A percentile compares a stretch with the other conserved stretches of the same genome.
Conservation (phyloP, 2,797 vertebrate species). For the Morus bassanus region DNA sequence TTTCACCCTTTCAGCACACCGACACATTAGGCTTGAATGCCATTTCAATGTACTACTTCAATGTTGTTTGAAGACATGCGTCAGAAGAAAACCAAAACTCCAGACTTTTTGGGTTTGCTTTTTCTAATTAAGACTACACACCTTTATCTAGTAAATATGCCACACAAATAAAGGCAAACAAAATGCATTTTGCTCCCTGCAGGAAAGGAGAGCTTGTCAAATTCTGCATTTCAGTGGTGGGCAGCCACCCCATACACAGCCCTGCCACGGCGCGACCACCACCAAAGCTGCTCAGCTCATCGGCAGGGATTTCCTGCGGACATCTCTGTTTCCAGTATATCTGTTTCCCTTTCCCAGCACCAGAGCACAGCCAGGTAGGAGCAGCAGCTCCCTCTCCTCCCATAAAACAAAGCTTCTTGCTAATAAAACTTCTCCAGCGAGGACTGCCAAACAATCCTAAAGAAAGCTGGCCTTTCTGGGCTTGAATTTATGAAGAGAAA, state of each 20-base stretch:
- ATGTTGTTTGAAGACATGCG: not conserved
- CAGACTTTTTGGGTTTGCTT: not conserved
- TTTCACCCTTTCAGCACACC: not conserved
- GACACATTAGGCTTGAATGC: not conserved
- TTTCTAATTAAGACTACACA: not conserved
- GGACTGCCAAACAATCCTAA: not conserved
- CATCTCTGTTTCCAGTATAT: not conserved
- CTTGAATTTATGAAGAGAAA: not conserved
- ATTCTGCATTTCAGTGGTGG: not conserved
- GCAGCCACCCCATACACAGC: not conserved
- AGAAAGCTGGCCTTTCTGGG: not conserved
- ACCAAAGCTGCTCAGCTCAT: not conserved
- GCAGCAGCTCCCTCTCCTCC: not conserved
- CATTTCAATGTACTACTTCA: not conserved
- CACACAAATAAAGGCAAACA: not conserved
- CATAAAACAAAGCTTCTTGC: not conserved
- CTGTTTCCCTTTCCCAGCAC: not conserved
- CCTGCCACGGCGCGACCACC: not conserved
- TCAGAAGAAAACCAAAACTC: not conserved
- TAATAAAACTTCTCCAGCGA: not conserved
- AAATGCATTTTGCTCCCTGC: not conserved
- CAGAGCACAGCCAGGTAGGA: not conserved
- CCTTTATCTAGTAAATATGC: not conserved
- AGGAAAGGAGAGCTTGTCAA: not conserved
- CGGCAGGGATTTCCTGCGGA: accelerated